Evolutionary conservation across 2,797 vertebrate genomes (phyloP).

Genomic region (Trematomus bernacchii): DNA sequence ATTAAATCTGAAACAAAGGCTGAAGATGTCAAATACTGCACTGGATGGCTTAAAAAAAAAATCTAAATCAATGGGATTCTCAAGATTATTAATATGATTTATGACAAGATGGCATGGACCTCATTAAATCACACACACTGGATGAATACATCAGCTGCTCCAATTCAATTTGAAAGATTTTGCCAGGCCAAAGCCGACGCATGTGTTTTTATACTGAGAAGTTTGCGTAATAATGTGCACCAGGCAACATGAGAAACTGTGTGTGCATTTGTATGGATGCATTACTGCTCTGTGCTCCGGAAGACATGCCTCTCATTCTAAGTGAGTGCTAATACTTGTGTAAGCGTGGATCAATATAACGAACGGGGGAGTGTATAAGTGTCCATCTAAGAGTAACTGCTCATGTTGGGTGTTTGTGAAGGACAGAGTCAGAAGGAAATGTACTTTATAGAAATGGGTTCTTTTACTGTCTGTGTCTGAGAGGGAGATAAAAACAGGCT

Average conservation of each 20-base stretch:
- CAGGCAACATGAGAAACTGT: conserved; percentile 4
- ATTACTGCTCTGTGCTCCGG: conserved; percentile 30
- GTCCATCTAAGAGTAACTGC: conserved; percentile 77
- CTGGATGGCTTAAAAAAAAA: conserved; percentile 47
- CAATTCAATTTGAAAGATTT: conserved; percentile 42
- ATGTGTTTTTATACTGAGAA: conserved; percentile 26
- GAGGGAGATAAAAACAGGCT: conserved; percentile 14
- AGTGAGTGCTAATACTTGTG: conserved; percentile 85
- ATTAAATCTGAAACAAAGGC: conserved; percentile 66
- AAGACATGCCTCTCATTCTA: conserved; percentile 79
- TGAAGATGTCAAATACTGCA: conserved; percentile 59
- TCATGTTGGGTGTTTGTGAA: conserved; percentile 58
- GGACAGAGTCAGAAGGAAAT: conserved; percentile 49
- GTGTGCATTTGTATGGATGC: conserved; percentile 18
- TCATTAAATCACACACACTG: conserved; percentile 77
- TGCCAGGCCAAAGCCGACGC: conserved; percentile 23
- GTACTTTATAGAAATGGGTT: conserved; percentile 29
- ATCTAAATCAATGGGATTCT: conserved; percentile 59
- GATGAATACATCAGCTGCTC: conserved; percentile 67
- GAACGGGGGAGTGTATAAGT: conserved; percentile 79
- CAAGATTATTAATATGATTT: conserved; percentile 73
- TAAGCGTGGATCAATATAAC: conserved; percentile 86
- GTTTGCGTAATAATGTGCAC: conserved; percentile 14
- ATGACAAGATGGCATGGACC: conserved; percentile 49
- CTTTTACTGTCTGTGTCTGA: conserved; percentile 13